phyloP scores from a whole-genome alignment of 1,140 invertebrate species.

The Vanessa atalanta region DNA sequence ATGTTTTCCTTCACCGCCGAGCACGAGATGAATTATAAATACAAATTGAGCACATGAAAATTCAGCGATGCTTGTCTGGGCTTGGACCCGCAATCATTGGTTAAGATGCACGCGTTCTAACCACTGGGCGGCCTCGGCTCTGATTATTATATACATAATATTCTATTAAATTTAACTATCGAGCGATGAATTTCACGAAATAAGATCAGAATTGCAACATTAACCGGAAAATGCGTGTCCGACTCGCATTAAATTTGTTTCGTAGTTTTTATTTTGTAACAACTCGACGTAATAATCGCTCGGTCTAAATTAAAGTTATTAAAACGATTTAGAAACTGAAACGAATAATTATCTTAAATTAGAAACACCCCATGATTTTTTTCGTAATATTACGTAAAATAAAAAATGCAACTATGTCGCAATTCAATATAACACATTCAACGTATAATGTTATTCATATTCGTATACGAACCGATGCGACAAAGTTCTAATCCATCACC shows the following conservation, averaged over 20 bases:
- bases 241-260: background rate
- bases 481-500: background rate
- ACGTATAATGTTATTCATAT: background rate
- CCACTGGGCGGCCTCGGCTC: no score
- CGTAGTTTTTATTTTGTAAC: background rate
- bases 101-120: no score
- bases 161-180: no score
- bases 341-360: background rate
- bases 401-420: no score
- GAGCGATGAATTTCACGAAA: no score
- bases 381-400: no score
- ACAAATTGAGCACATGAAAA: no score
- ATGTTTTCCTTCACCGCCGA: no score
- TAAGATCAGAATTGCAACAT: slow-evolving; percentile 5
- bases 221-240: slow-evolving; percentile 1
- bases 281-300: background rate
- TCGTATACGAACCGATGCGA: background rate
- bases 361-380: background rate
- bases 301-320: background rate
- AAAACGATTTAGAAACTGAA: background rate
- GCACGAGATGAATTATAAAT: no score
- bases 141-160: no score
- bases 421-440: background rate
- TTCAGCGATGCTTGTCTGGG: no score
- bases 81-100: no score